Conservation (phyloP, 2,113 vertebrate species). For the Manacus vitellinus region DNA sequence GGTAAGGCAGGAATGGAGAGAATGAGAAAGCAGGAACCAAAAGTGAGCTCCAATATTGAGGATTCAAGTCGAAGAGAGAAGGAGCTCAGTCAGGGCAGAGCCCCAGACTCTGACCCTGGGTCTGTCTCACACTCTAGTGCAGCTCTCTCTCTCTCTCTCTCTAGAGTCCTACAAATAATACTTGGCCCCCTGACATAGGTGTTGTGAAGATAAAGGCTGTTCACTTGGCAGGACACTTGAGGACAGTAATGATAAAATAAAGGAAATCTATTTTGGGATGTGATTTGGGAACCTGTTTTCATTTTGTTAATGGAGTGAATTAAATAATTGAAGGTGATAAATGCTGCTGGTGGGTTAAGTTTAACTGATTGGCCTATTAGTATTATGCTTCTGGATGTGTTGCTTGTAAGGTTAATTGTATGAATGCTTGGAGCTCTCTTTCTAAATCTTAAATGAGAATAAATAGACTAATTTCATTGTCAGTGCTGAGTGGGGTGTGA, state of each 20-base stretch:
- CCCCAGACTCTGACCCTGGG: neutral
- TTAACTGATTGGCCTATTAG: slow-evolving; percentile 9
- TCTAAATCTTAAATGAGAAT: slow-evolving; percentile 24
- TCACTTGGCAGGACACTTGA: neutral
- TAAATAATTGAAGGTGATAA: slow-evolving; percentile 1
- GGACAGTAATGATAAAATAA: neutral
- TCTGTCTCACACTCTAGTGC: neutral
- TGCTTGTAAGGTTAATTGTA: neutral
- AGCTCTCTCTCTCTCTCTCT: neutral
- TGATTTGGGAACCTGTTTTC: neutral
- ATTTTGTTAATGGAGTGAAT: neutral
- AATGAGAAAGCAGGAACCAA: neutral
- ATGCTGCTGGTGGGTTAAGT: neutral
- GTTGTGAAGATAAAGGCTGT: neutral
- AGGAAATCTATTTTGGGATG: neutral
- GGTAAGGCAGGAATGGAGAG: neutral
- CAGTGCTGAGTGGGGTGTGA: neutral
- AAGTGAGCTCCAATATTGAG: neutral
- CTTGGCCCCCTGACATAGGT: neutral
- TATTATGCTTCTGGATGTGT: neutral
- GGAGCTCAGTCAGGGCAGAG: neutral
- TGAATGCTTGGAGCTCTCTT: neutral
- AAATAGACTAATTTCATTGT: neutral
- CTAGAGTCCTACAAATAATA: neutral
- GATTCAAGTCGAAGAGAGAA: neutral